Evolutionary conservation across 2,113 vertebrate species (phyloP), one percentile per base, ranked within the genome.

Genomic region (Ciconia stormi): DNA sequence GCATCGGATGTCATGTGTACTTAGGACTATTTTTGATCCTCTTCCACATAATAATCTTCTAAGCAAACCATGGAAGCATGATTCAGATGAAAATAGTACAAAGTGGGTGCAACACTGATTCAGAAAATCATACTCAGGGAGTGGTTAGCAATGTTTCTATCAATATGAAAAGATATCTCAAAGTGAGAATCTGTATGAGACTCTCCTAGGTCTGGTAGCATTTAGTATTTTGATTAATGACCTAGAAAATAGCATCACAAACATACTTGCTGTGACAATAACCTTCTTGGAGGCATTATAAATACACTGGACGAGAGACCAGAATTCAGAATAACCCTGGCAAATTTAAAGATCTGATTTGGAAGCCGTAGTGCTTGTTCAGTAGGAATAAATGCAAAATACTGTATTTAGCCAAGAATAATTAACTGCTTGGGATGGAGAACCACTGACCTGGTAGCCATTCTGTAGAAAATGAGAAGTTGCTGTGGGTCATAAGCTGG

Each of bases 381-480:
- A 52, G 66, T 65, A 47, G 44, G 47, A 30, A 55, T 79, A 79
- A 79, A 85, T 71, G 56, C 14, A 79, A 85, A 79, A 27, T 36
- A 53, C 14, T 65, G 8, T 67, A 58, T 5, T 88, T 66, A 92
- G 36, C 53, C 62, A 86, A 93, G 46, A 90, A 92, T 40, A 95
- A 82, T 65, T 85, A 90, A 83, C 49, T 40, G 15, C 49, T 77
- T 65, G 47, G 55, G 72, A 66, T 80, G 27, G 32, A 69, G 40
- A 80, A 73, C 12, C 53, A 72, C 34, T 81, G 62, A 53, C 71
- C 58, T 83, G 27, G 62, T 81, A 83, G 46, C 62, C 34, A 42
- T 87, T 86, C 46, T 36, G 23, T 42, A 91, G 89, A 80, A 95
- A 95, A 95, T 72, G 17, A 88, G 73, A 92, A 93, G 53, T 44